Percentiles rank a stretch among this genome's conserved stretches.
These are phyloP conservation scores for Gambusia affinis DNA, from an alignment of 2,113 vertebrate species.

Conservation along the genomic window DNA sequence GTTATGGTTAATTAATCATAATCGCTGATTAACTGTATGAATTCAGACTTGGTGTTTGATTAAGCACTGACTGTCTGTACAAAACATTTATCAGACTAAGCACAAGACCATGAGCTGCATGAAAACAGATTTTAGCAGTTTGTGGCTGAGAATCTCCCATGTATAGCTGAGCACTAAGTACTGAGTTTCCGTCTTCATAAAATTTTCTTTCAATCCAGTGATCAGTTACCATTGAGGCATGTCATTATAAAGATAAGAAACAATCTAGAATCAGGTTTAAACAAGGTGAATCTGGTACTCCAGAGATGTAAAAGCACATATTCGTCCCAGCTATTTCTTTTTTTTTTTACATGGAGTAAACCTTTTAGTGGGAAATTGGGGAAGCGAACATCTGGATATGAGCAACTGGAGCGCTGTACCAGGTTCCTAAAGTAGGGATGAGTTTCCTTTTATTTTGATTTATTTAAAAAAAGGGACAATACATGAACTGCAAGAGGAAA, in stretches of 20 bases:
- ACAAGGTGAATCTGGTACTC: not conserved
- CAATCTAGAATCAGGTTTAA: not conserved
- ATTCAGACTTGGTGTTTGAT: not conserved
- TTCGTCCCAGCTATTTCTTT: not conserved
- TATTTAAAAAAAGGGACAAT: too few species aligned
- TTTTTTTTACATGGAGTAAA: not conserved
- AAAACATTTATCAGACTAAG: not conserved
- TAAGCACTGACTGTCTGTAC: not conserved
- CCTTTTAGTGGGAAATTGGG: not conserved
- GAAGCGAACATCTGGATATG: not conserved
- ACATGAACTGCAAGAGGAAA: too few species aligned
- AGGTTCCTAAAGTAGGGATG: not conserved
- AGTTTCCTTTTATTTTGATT: not conserved
- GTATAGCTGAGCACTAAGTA: not conserved
- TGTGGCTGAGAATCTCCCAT: not conserved
- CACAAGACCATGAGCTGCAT: not conserved
- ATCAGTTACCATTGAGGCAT: not conserved
- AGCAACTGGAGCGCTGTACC: not conserved
- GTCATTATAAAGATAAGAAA: not conserved
- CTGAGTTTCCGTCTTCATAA: not conserved
- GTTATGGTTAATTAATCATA: not conserved
- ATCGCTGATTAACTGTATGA: not conserved
- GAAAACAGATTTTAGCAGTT: not conserved
- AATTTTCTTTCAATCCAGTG: not conserved
- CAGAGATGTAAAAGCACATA: not conserved